Conservation (phyloP, 2,113 vertebrate genomes). For the Ciconia stormi region DNA sequence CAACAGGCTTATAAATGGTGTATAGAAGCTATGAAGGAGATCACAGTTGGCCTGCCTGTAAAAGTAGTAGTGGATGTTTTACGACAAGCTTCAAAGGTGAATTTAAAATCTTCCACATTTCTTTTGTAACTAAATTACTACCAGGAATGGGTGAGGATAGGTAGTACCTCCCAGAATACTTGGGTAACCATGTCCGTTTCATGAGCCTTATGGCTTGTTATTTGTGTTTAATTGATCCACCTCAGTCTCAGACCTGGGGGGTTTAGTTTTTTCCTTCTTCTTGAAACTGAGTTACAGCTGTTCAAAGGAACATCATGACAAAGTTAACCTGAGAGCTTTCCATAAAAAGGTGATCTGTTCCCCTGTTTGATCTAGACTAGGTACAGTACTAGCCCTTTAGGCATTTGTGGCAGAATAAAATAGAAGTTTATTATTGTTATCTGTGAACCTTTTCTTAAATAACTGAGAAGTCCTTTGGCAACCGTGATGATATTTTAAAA, state of each 20-base stretch:
- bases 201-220: not conserved
- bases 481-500: not conserved
- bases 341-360: not conserved
- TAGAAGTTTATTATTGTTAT: not conserved
- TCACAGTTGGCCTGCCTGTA: conserved; percentile 90
- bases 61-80: conserved; percentile 98
- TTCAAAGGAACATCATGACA: not conserved
- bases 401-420: not conserved
- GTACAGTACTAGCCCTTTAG: not conserved
- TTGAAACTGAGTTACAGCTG: not conserved
- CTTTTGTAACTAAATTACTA: not conserved
- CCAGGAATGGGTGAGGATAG: not conserved
- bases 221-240: not conserved
- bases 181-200: not conserved
- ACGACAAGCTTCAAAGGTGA: conserved; percentile 96
- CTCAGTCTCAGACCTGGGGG: not conserved
- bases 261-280: not conserved
- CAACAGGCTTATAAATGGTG: conserved; percentile 97
- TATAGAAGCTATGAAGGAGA: conserved; percentile 98
- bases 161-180: not conserved
- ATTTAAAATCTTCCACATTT: not conserved
- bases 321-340: not conserved
- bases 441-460: not conserved
- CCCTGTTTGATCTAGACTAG: not conserved
- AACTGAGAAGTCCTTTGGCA: not conserved